phyloP scores from a whole-genome alignment of 2,113 vertebrate species.

The Oenanthe melanoleuca region DNA sequence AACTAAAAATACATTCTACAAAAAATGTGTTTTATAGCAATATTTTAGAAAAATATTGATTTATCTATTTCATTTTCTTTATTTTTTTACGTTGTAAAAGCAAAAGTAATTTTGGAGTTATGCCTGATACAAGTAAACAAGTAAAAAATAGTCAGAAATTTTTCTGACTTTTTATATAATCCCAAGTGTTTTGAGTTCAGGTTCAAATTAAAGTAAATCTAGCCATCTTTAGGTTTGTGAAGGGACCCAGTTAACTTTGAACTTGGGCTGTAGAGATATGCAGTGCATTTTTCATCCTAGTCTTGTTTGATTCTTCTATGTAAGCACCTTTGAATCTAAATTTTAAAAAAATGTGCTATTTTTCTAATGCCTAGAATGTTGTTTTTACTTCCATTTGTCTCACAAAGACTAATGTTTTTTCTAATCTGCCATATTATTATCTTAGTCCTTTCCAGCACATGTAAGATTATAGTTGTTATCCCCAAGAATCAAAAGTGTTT shows the following conservation, averaged over 20 bases:
- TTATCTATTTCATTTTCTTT: neutral
- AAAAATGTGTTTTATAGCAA: neutral
- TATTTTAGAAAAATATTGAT: neutral
- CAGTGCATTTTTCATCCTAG: neutral
- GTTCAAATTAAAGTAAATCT: neutral
- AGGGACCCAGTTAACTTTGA: neutral
- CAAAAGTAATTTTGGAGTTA: neutral
- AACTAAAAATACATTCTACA: neutral
- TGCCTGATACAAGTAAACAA: neutral
- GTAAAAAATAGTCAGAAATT: neutral
- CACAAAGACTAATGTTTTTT: neutral
- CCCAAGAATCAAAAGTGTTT: neutral
- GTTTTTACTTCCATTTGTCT: neutral
- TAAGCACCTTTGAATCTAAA: neutral
- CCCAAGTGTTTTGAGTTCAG: neutral
- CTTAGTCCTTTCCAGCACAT: neutral
- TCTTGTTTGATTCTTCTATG: neutral
- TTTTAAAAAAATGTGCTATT: accelerated
- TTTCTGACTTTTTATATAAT: neutral
- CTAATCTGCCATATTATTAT: neutral
- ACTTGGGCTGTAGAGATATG: neutral
- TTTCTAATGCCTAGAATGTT: neutral
- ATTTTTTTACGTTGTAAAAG: neutral
- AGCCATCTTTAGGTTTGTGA: neutral
- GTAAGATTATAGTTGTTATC: neutral